Evolutionary conservation across 2,888 invertebrate species (phyloP).

Genomic region (Lycocerus yunnanus): DNA sequence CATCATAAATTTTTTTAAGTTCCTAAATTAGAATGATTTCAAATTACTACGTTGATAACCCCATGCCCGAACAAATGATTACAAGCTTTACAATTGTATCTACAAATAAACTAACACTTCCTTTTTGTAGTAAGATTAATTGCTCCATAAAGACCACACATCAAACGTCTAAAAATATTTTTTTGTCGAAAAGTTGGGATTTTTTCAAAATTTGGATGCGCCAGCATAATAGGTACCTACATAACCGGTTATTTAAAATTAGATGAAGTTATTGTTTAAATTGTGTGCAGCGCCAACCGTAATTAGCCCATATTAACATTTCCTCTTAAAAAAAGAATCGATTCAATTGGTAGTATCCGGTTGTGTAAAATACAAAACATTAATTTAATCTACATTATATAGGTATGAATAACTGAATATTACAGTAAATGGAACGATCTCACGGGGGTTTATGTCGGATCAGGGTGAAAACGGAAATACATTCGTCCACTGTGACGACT

Average conservation of each 20-base stretch:
- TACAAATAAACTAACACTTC: constrained; percentile 26
- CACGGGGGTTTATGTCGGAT: constrained; percentile 13
- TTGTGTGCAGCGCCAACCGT: constrained; percentile 20
- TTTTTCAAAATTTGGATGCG: background rate
- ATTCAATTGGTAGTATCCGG: constrained; percentile 22
- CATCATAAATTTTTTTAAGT: background rate
- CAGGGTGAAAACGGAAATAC: constrained; percentile 20
- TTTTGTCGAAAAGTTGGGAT: background rate
- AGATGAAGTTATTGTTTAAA: constrained; percentile 4
- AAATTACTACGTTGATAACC: background rate
- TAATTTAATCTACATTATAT: background rate
- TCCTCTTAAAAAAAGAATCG: constrained; percentile 16
- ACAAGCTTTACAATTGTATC: constrained; percentile 15
- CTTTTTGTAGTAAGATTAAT: constrained; percentile 24
- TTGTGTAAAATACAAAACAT: constrained; percentile 8
- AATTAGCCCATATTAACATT: constrained; percentile 22
- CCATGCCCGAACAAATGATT: constrained; percentile 9
- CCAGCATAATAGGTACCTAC: background rate
- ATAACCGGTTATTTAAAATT: background rate
- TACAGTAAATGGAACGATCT: constrained; percentile 7
- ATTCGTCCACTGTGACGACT: constrained; percentile 19
- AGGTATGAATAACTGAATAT: background rate
- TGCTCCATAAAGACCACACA: constrained; percentile 18
- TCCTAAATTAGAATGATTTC: background rate
- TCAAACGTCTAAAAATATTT: constrained; percentile 22